phyloP scores from a whole-genome alignment of 2,797 vertebrate species.

The Meriones psammophilus region DNA sequence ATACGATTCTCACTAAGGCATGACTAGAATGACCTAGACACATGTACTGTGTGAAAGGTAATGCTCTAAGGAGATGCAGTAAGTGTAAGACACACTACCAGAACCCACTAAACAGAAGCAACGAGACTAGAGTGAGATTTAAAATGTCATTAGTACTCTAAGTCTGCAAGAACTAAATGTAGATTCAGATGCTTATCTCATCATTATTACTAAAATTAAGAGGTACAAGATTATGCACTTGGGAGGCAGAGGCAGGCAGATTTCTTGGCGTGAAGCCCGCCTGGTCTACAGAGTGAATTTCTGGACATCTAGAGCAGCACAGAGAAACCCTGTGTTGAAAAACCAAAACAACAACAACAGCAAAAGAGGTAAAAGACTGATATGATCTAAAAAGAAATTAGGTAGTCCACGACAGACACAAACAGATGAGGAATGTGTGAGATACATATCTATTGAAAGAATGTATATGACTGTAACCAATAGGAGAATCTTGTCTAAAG shows the following conservation, averaged over 20 bases:
- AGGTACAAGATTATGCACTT: not conserved
- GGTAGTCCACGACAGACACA: not conserved
- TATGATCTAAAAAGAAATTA: not conserved
- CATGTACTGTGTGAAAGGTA: not conserved
- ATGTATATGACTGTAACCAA: not conserved
- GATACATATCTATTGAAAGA: not conserved
- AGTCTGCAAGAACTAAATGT: not conserved
- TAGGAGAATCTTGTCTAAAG: conserved; percentile 3
- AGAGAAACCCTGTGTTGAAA: not conserved
- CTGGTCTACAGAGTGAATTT: not conserved
- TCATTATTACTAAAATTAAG: not conserved
- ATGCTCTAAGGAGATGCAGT: not conserved
- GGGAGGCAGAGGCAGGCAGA: not conserved
- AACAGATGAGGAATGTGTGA: not conserved
- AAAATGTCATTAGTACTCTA: not conserved
- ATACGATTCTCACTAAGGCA: not conserved
- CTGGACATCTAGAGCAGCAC: not conserved
- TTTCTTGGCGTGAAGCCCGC: not conserved
- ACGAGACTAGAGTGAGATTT: too few species aligned
- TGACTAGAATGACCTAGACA: not conserved
- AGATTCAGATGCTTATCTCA: not conserved
- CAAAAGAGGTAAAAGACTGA: not conserved
- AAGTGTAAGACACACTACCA: not conserved
- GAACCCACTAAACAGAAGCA: not conserved
- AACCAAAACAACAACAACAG: not conserved